Evolutionary conservation across 2,888 invertebrate species (phyloP), one percentile per base, ranked within the genome.

Genomic region (Heliconius charithonia): DNA sequence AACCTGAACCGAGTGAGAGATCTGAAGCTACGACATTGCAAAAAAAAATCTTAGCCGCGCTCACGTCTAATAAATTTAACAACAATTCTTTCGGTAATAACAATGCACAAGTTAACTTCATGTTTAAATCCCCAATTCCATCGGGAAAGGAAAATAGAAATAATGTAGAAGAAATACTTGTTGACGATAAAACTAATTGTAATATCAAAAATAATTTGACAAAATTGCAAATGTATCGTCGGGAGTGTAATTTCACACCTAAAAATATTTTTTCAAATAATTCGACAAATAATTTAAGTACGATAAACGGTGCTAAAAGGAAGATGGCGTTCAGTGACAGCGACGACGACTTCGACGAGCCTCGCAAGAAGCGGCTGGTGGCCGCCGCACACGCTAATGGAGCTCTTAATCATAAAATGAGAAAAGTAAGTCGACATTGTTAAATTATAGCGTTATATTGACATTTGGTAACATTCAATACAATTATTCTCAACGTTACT

Each of bases 261-360:
- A 88, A 85, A 81, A 86, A 80, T 70, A 78, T 80, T 7, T 80
- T 85, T 69, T 85, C 88, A 25, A 85, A 85, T 51, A 84, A 82
- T 6, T 87, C 82, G 72, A 84, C 82, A 29, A 78, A 75, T 25
- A 85, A 85, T 66, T 56, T 79, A 73, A 75, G 32, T 41, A 4
- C 72, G 29, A 45, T 74, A 2, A 63, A 45, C 27, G 41, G 63
- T 1, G 19, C 22, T 37, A 86, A 80, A 88, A 88, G 84, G n/a
- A 89, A 87, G 81, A 59, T 90, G 25, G 79, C 81, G 0, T 90
- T 90, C 81, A 85, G 89, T 29, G 90, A 92, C n/a, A 91, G 92
- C 76, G 94, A 95, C 80, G 94, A 95, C 80, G 95, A 95, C 82
- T 95, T 95, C 83, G 84, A 87, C 1, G 88, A 85, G 75, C 82